Conservation (phyloP, 2,797 vertebrate species). For the Chelmon rostratus region DNA sequence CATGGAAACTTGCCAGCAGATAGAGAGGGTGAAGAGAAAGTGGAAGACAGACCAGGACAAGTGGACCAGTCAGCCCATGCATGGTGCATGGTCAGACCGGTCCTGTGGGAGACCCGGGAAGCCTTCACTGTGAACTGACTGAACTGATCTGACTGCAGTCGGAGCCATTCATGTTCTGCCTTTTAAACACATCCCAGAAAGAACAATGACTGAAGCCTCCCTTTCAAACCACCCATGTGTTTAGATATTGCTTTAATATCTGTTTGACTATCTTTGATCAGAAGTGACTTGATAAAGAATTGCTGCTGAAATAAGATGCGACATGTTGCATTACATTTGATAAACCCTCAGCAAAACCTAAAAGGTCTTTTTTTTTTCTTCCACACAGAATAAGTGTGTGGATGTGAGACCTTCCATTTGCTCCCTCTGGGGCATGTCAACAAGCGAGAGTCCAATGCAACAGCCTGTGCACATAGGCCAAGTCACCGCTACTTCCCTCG, state of each 20-base stretch:
- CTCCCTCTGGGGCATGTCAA: conserved; percentile 56
- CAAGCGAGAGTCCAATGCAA: conserved; percentile 56
- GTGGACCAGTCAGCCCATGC: conserved; percentile 80
- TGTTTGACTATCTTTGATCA: conserved; percentile 12
- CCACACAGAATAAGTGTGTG: conserved; percentile 30
- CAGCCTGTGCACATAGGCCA: conserved; percentile 26
- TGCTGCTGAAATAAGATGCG: conserved; percentile 28
- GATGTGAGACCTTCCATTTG: conserved; percentile 42
- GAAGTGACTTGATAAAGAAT: not conserved
- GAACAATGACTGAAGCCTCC: not conserved
- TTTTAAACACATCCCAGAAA: conserved; percentile 19
- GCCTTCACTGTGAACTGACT: conserved; percentile 59
- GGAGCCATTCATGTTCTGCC: conserved; percentile 24
- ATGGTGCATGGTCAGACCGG: conserved; percentile 52
- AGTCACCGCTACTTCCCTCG: conserved; percentile 13
- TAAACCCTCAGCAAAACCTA: conserved; percentile 26
- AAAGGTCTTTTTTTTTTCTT: conserved; percentile 41
- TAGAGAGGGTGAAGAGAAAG: conserved; percentile 73
- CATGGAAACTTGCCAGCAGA: conserved; percentile 88
- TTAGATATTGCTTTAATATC: not conserved
- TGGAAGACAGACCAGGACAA: conserved; percentile 74
- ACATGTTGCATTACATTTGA: conserved; percentile 41
- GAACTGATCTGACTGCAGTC: conserved; percentile 42
- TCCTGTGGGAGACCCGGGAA: conserved; percentile 75
- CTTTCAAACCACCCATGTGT: not conserved